Percentiles rank a stretch among this genome's conserved stretches.
These are phyloP conservation scores for Meiosimyza platycephala DNA, from an alignment of 2,888 invertebrate genomes.

Conservation along the genomic window DNA sequence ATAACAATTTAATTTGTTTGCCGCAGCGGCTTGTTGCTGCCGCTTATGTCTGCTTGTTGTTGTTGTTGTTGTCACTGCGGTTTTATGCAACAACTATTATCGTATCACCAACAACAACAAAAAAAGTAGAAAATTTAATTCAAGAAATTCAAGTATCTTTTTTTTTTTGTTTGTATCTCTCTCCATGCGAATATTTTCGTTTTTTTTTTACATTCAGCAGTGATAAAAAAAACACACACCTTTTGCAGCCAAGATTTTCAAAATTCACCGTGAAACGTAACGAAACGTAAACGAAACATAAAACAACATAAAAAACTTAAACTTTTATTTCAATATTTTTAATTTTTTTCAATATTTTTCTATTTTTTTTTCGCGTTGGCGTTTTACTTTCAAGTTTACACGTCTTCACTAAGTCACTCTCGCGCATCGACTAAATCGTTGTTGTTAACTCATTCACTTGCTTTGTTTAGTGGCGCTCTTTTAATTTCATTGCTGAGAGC, in stretches of 20 bases:
- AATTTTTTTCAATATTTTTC: conserved; percentile 12
- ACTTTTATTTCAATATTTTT: conserved; percentile 7
- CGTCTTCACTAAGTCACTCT: conserved; percentile 37
- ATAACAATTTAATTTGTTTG: conserved; percentile 11
- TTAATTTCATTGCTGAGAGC: too few relatives aligned
- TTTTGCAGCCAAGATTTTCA: conserved; percentile 12
- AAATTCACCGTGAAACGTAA: neutral
- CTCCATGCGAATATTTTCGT: neutral
- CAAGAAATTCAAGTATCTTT: conserved; percentile 16
- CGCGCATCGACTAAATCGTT: conserved; percentile 37
- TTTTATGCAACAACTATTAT: neutral
- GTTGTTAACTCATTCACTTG: conserved; percentile 10
- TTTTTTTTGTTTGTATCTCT: neutral
- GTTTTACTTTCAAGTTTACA: conserved; percentile 3
- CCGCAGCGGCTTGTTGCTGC: conserved; percentile 10
- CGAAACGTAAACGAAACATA: conserved; percentile 6
- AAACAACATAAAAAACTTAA: conserved; percentile 3
- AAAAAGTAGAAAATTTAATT: neutral
- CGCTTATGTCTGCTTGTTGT: neutral
- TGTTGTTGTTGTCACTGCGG: conserved; percentile 20
- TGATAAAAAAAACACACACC: conserved; percentile 9
- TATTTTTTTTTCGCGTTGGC: conserved; percentile 18
- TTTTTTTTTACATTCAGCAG: too few relatives aligned
- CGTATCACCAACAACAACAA: neutral
- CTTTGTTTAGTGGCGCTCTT: conserved; percentile 5